Evolutionary conservation across 2,888 invertebrate genomes (phyloP), one percentile per base, ranked within the genome.

Genomic region (Leptura quadrifasciata): DNA sequence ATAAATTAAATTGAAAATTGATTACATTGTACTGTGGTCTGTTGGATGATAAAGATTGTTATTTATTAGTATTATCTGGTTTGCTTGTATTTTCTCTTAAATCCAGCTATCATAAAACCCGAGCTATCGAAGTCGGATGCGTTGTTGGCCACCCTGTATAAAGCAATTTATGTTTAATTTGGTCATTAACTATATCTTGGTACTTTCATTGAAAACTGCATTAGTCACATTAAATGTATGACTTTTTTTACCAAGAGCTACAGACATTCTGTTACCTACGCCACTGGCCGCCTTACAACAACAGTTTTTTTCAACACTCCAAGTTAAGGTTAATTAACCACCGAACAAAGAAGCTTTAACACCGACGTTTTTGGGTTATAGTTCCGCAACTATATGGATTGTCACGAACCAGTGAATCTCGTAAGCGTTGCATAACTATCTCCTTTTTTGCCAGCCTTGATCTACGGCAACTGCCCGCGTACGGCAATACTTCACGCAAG

Each of bases 381-480:
- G 21, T 57, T 57, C 57, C 21, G 57, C 5, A 20, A 21, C 57
- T n/a, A 18, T 18, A 17, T 17, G 17, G 15, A 18, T 10, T 20
- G 18, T 21, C 15, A 15, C 21, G 57, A 20, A 20, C 9, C 57
- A 57, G 57, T 57, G 65, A 65, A 52, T 65, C 21, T 65, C 24
- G n/a, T 9, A 12, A 47, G 21, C 21, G 27, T 20, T 47, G 52
- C 65, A 21, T 57, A 57, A 27, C 24, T 17, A 15, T 65, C 24
- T 72, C 74, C 74, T 60, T 74, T 76, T 72, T 75, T 39, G 61
- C 20, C 74, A 24, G 58, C 67, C 78, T 75, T 76, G 76, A 79
- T 79, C 76, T 79, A 76, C 78, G 76, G 18, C 75, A 79, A 79
- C 68, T 35, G 47, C 47, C 47, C 47, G 47, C n/a, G n/a, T 47